Percentiles rank a stretch among this genome's conserved stretches.
Evolutionary conservation across 2,797 vertebrate species (phyloP).

Genomic region (Knipowitschia caucasica): DNA sequence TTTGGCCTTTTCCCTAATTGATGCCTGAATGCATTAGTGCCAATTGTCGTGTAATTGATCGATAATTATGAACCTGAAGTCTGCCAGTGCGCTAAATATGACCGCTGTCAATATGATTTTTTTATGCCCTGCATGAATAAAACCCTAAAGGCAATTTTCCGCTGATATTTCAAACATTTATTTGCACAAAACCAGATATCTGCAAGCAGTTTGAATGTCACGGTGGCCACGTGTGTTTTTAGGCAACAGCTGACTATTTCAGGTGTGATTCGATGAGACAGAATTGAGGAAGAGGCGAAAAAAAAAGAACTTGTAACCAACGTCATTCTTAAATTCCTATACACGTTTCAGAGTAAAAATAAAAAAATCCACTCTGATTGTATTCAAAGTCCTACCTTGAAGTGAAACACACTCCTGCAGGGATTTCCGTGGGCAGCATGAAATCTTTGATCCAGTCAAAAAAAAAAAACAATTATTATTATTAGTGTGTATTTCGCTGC

Average conservation of each 20-base stretch:
- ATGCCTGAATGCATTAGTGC: constrained; percentile 40
- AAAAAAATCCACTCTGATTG: not conserved
- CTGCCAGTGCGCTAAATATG: constrained; percentile 14
- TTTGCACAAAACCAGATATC: no score
- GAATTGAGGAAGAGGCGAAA: not conserved
- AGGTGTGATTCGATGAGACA: not conserved
- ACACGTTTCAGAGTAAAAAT: not conserved
- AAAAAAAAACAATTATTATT: constrained; percentile 33
- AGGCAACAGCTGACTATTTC: constrained; percentile 1
- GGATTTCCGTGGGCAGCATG: constrained; percentile 82
- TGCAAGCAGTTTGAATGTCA: not conserved
- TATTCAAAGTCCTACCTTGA: constrained; percentile 71
- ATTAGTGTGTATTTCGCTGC: constrained; percentile 28
- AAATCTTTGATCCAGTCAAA: constrained; percentile 56
- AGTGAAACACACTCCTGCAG: constrained; percentile 82
- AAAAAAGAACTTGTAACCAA: not conserved
- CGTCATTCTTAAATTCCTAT: not conserved
- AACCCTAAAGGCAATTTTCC: no score
- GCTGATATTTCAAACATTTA: no score
- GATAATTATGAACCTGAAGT: constrained; percentile 32
- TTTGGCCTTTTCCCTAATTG: constrained; percentile 46
- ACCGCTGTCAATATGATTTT: not conserved
- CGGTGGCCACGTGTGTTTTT: not conserved
- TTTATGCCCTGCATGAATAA: not conserved
- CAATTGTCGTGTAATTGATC: constrained; percentile 31